Conservation (phyloP, 2,797 vertebrate species). For the Coranthus polyacanthus region DNA sequence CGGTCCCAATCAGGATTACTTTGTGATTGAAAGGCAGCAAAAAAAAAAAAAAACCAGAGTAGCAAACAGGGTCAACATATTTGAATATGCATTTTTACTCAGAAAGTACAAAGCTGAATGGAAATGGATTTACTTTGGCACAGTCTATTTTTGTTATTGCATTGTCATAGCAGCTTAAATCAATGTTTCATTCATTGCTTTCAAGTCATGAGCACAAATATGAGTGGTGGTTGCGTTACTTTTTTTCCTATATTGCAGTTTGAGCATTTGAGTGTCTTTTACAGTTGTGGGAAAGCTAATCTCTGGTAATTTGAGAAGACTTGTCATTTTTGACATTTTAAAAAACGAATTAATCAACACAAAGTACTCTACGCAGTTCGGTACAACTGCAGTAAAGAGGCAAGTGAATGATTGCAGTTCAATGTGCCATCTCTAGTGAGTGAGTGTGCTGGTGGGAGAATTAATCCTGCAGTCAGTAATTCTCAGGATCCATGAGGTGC, state of each 20-base stretch:
- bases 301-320: neutral
- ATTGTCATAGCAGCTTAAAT: constrained; percentile 3
- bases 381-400: constrained; percentile 29
- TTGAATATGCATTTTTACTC: constrained; percentile 18
- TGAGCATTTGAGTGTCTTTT: neutral
- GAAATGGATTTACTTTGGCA: constrained; percentile 9
- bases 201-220: constrained; percentile 7
- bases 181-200: constrained; percentile 18
- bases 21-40: constrained; percentile 25
- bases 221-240: neutral
- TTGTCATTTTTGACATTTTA: constrained; percentile 1
- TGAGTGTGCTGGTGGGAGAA: constrained; percentile 12
- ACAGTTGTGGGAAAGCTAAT: neutral
- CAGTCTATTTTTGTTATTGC: neutral
- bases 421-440: constrained; percentile 32
- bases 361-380: constrained; percentile 15
- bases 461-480: constrained; percentile 22
- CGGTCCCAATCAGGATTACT: constrained; percentile 40
- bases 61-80: constrained; percentile 17
- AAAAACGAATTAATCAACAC: constrained; percentile 10
- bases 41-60: constrained; percentile 22
- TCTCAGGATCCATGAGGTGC: constrained; percentile 6
- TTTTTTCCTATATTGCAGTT: neutral
- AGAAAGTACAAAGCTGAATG: constrained; percentile 1
- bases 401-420: constrained; percentile 32